phyloP scores from a whole-genome alignment of 1,140 invertebrate species.

The Bombus waltoni region DNA sequence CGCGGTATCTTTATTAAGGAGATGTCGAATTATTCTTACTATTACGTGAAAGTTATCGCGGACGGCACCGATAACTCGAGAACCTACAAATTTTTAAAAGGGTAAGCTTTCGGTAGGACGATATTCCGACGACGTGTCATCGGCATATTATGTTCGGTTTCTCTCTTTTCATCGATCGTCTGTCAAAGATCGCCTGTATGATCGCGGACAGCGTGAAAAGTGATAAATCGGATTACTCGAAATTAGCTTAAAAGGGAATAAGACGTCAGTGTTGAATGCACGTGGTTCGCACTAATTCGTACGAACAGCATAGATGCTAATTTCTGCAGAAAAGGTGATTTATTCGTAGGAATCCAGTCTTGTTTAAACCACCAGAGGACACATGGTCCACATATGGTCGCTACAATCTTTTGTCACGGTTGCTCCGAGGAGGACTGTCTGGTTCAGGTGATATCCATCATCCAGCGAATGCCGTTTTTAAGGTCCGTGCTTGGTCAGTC shows the following conservation, averaged over 20 bases:
- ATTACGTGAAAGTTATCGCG: constrained; percentile 70
- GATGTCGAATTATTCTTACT: constrained; percentile 75
- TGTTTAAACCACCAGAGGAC: constrained; percentile 59
- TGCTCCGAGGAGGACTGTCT: constrained; percentile 73
- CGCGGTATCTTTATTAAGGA: constrained; percentile 15
- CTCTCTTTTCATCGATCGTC: neutral
- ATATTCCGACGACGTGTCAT: neutral
- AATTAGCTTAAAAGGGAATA: neutral
- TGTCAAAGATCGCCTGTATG: neutral
- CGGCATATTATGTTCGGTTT: neutral
- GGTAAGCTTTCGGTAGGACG: constrained; percentile 56
- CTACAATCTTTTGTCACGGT: constrained; percentile 73
- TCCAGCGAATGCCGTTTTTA: constrained; percentile 74
- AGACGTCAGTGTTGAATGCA: neutral
- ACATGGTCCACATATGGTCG: constrained; percentile 69
- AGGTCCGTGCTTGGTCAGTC: constrained; percentile 65
- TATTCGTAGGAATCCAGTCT: constrained; percentile 63
- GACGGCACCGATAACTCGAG: constrained; percentile 56
- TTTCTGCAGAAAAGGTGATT: constrained; percentile 6
- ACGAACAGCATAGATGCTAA: neutral
- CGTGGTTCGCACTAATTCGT: neutral
- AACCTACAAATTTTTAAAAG: constrained; percentile 72
- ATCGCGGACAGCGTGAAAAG: neutral
- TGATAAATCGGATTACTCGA: neutral
- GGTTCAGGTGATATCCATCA: constrained; percentile 76